Evolutionary conservation across 2,797 vertebrate genomes (phyloP), one percentile per base, ranked within the genome.

Genomic region (Apogon talboti): DNA sequence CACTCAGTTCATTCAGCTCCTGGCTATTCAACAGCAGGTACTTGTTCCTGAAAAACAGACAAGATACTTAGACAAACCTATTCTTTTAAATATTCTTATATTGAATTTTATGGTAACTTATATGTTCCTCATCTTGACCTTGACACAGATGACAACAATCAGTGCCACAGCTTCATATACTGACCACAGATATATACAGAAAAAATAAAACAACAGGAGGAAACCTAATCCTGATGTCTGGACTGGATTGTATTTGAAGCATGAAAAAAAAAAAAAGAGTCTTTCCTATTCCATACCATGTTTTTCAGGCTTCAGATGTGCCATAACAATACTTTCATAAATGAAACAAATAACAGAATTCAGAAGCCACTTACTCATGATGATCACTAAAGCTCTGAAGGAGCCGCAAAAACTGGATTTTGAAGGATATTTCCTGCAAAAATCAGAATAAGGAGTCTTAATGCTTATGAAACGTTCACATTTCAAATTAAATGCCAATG

Each of bases 351-450:
- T 28, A 3, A 28, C 24, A 47, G 1, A 59, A 4, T 11, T 18
- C 6, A 3, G 11, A 24, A 7, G 4, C 7, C 7, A 94, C 96
- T 96, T 92, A 99, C 98, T 99, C 98, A 0, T 99, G 98, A 79
- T 99, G 98, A 86, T 99, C 98, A 57, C 98, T 99, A 91, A 99
- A 99, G 88, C 98, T 99, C 91, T 99, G 98, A 46, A 99, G 95
- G 59, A 99, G 94, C 79, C 98, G 93, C 89, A 99, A 85, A 78
- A 99, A 99, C 84, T 99, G 98, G 84, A 99, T 99, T 92, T 99
- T 99, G 83, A 99, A 94, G 47, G 98, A 98, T 84, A 99, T 98
- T 89, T 99, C 98, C 98, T 99, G 78, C 41, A 62, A 10, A 30
- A 65, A 15, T 28, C 3, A 69, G 12, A 81, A 65, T 12, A 51